A percentile compares a stretch with the other conserved stretches of the same genome.
phyloP scores from a whole-genome alignment of 2,113 vertebrate genomes.

The Oryctolagus cuniculus region DNA sequence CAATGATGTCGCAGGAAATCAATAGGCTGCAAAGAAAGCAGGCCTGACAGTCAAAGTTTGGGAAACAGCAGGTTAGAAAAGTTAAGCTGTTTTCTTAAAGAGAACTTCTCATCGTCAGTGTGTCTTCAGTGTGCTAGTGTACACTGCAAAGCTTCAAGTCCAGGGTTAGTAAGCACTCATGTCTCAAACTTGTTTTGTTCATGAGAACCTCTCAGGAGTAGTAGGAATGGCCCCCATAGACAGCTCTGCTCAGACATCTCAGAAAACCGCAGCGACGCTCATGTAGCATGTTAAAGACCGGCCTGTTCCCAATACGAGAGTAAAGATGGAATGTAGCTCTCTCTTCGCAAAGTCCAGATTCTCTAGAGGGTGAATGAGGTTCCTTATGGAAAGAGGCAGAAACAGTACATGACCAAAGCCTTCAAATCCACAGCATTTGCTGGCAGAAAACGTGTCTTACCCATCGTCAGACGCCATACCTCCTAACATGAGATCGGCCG shows the following conservation, averaged over 20 bases:
- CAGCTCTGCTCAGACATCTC: background rate
- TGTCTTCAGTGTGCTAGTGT: background rate
- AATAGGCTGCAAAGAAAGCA: background rate
- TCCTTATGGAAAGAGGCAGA: constrained; percentile 3
- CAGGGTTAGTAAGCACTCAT: background rate
- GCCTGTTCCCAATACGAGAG: background rate
- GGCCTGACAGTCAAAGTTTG: background rate
- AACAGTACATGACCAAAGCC: background rate
- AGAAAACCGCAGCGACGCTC: background rate
- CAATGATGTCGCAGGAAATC: background rate
- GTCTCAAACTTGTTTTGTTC: background rate
- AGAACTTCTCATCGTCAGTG: background rate
- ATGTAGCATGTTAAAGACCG: background rate
- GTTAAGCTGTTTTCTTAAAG: background rate
- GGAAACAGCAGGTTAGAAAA: background rate
- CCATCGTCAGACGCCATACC: background rate
- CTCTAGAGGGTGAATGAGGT: background rate
- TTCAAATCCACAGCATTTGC: constrained; percentile 1
- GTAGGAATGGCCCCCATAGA: background rate
- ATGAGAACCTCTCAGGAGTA: constrained; percentile 1
- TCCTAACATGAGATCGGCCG: background rate
- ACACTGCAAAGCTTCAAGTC: background rate
- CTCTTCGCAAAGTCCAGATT: background rate
- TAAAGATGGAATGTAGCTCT: background rate
- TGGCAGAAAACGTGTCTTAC: background rate